Conservation (phyloP, 2,888 invertebrate genomes). For the Dendrolimus houi region DNA sequence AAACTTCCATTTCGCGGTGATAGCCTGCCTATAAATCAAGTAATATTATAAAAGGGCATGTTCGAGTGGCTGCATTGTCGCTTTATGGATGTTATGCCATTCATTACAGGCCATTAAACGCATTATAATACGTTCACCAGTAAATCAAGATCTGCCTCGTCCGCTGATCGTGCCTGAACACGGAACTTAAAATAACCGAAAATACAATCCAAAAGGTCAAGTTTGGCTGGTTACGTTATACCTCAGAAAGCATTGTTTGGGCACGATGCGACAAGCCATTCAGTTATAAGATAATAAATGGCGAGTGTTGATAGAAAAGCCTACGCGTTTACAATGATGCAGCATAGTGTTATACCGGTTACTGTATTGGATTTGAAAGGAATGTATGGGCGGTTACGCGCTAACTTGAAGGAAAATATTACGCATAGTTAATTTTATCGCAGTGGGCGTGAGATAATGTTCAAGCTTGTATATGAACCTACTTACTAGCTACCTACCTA, state of each 20-base stretch:
- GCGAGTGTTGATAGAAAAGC: constrained; percentile 52
- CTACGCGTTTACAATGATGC: constrained; percentile 22
- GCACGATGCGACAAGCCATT: constrained; percentile 69
- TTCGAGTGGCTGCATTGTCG: constrained; percentile 71
- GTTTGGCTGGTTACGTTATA: constrained; percentile 41
- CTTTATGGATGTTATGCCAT: constrained; percentile 75
- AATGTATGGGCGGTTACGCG: not conserved
- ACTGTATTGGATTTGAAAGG: not conserved
- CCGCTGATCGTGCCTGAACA: not conserved
- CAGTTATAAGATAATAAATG: constrained; percentile 67
- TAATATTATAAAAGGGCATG: constrained; percentile 67
- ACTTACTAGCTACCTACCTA: no score
- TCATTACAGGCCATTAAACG: constrained; percentile 75
- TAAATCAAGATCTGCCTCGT: constrained; percentile 23
- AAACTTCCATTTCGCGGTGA: constrained; percentile 50
- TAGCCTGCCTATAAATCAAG: constrained; percentile 63
- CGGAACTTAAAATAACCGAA: constrained; percentile 18
- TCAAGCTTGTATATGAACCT: not conserved
- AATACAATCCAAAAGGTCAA: constrained; percentile 37
- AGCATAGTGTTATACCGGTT: no score
- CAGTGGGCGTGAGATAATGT: not conserved
- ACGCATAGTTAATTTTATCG: not conserved
- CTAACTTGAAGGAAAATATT: not conserved
- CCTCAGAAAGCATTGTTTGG: constrained; percentile 69
- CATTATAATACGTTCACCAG: constrained; percentile 60